These are phyloP conservation scores for Microplitis manilae DNA, from an alignment of 2,888 invertebrate genomes.

Conservation along the genomic window DNA sequence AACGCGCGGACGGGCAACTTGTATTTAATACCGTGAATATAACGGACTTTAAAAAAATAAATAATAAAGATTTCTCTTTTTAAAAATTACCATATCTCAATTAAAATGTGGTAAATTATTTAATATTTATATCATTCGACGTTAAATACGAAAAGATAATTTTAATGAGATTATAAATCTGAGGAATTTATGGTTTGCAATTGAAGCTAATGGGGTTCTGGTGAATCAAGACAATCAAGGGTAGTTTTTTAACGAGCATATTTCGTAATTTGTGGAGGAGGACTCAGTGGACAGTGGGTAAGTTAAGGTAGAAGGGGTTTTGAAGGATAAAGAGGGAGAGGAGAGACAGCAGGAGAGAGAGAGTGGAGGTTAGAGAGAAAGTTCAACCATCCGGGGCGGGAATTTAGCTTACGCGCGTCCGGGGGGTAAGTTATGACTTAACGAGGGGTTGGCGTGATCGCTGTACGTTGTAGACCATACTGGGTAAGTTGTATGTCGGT, in stretches of 20 bases:
- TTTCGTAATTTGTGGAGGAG: background rate
- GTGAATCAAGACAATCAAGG: background rate
- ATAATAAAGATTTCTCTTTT: slow-evolving; percentile 26
- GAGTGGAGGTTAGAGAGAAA: slow-evolving; percentile 23
- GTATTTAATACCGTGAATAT: slow-evolving; percentile 58
- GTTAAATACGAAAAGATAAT: background rate
- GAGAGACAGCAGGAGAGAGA: slow-evolving; percentile 26
- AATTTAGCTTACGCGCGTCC: slow-evolving; percentile 33
- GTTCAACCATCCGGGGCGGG: slow-evolving; percentile 37
- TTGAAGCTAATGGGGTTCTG: background rate
- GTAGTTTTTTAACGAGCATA: slow-evolving; percentile 5
- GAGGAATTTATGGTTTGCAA: background rate
- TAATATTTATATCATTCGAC: background rate
- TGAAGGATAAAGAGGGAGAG: slow-evolving; percentile 2
- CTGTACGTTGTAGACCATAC: slow-evolving; percentile 41
- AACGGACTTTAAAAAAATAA: slow-evolving; percentile 28
- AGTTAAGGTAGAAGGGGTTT: slow-evolving; percentile 2
- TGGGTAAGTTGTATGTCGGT: slow-evolving; percentile 7
- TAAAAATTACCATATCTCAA: background rate
- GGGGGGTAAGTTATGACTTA: slow-evolving; percentile 70
- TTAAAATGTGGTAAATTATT: background rate
- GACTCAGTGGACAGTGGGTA: background rate
- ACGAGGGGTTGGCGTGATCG: slow-evolving; percentile 70
- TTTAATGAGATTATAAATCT: background rate
- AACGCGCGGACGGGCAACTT: slow-evolving; percentile 42